Evolutionary conservation across 2,797 vertebrate species (phyloP), one percentile per base, ranked within the genome.

Genomic region (Spea hammondii): DNA sequence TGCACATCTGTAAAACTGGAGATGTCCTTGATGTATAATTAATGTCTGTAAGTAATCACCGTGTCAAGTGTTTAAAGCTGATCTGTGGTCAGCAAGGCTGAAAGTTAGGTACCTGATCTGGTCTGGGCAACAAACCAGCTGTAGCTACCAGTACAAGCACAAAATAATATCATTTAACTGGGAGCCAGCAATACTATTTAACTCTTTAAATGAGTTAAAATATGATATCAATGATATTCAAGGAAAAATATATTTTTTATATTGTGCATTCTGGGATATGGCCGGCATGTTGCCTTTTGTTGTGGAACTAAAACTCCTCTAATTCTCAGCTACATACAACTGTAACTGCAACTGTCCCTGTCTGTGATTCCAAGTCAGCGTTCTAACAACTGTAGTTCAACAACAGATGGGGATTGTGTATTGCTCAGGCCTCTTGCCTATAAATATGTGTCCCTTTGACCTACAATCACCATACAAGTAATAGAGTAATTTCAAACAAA

Each of bases 41-140:
- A 45, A 65, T 65, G 44, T 44, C 11, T 45, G 11, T 64, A 64
- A 17, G 6, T 64, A 64, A 5, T 64, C 7, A 7, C 5, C 32
- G 60, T 64, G 10, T 45, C 64, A 47, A 65, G 64, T 65, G 64
- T n/a, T 65, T 47, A 65, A 65, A 46, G 64, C 44, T 65, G 59
- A 62, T 32, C 59, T 62, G 59, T 62, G 59, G 59, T 62, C 14
- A 62, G 12, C n/a, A 9, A 62, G 32, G 14, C n/a, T 17, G 59
- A 62, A 17, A 2, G 59, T 62, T 62, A 17, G 59, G 59, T 62
- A 17, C 59, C 3, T 62, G 59, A 62, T 32, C 1, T 17, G 59
- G 7, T 62, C 59, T 62, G 59, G 59, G 59, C 59, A 62, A 62
- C 6, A 17, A 62, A 62, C 59, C 59, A 17, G n/a, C 8, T 62